Percentiles rank a stretch among this genome's conserved stretches.
phyloP scores from a whole-genome alignment of 1,140 invertebrate species.

The Drosophila willistoni region DNA sequence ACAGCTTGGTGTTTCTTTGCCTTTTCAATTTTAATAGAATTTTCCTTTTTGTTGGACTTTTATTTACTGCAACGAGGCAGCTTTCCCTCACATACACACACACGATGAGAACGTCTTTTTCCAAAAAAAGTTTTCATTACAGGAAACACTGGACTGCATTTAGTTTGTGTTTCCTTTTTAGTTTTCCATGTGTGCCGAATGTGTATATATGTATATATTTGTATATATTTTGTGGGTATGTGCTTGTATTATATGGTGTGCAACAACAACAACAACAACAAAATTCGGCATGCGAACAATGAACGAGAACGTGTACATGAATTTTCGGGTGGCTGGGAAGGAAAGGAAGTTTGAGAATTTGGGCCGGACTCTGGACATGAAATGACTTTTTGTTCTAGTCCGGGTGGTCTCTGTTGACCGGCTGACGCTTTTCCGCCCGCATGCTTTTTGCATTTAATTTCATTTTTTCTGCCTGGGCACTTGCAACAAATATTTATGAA shows the following conservation, averaged over 20 bases:
- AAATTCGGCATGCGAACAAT: slow-evolving; percentile 71
- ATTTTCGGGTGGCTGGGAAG: background rate
- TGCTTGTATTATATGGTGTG: slow-evolving; percentile 73
- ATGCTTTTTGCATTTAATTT: slow-evolving; percentile 70
- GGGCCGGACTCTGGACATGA: slow-evolving; percentile 20
- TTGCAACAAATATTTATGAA: slow-evolving; percentile 1
- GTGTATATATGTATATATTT: background rate
- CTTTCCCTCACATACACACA: background rate
- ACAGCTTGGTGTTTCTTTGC: slow-evolving; percentile 27
- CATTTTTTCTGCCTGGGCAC: slow-evolving; percentile 47
- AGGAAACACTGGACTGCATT: slow-evolving; percentile 73
- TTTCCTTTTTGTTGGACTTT: slow-evolving; percentile 29
- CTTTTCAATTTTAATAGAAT: slow-evolving; percentile 68
- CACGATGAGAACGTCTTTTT: background rate
- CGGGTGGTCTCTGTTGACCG: slow-evolving; percentile 17
- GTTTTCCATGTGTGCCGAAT: slow-evolving; percentile 27
- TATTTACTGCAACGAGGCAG: slow-evolving; percentile 49
- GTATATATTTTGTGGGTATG: slow-evolving; percentile 14
- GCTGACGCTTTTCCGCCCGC: slow-evolving; percentile 52
- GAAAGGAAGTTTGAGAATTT: slow-evolving; percentile 12
- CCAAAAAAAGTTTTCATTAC: slow-evolving; percentile 69
- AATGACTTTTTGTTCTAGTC: slow-evolving; percentile 50
- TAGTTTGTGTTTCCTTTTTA: slow-evolving; percentile 65
- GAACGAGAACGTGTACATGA: slow-evolving; percentile 37
- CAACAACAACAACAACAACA: slow-evolving; percentile 44